These are phyloP conservation scores for Stegodyphus dumicola DNA, from an alignment of 1,140 invertebrate species.

Conservation along the genomic window DNA sequence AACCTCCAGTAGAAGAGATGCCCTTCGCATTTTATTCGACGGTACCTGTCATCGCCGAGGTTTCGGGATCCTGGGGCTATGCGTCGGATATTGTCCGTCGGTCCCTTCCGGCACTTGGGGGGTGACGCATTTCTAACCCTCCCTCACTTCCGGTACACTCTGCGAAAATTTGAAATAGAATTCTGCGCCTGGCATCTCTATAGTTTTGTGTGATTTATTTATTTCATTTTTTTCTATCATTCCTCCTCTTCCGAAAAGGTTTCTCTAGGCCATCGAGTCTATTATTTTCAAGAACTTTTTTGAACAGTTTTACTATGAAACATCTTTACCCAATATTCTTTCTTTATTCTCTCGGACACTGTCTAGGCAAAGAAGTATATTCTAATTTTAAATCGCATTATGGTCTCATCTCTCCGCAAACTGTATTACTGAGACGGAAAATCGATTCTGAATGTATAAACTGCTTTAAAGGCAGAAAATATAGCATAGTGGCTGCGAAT, in stretches of 20 bases:
- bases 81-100: conserved; percentile 39
- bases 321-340: not conserved
- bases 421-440: no score
- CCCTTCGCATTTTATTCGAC: conserved; percentile 5
- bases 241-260: not conserved
- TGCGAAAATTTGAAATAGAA: conserved; percentile 5
- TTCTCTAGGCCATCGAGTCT: conserved; percentile 26
- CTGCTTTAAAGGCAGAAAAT: no score
- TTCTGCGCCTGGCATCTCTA: conserved; percentile 23
- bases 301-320: not conserved
- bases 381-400: no score
- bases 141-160: conserved; percentile 16
- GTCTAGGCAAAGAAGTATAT: not conserved
- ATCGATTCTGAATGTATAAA: no score
- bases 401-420: no score
- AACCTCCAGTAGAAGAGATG: not conserved
- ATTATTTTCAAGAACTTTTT: conserved; percentile 14
- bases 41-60: conserved; percentile 4
- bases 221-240: not conserved
- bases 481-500: no score
- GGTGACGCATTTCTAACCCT: not conserved
- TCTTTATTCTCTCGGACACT: not conserved
- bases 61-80: conserved; percentile 12
- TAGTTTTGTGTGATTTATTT: conserved; percentile 23
- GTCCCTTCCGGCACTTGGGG: not conserved